A percentile compares a stretch with the other conserved stretches of the same genome.
phyloP scores from a whole-genome alignment of 1,140 invertebrate genomes.

The Drosophila nikananu region DNA sequence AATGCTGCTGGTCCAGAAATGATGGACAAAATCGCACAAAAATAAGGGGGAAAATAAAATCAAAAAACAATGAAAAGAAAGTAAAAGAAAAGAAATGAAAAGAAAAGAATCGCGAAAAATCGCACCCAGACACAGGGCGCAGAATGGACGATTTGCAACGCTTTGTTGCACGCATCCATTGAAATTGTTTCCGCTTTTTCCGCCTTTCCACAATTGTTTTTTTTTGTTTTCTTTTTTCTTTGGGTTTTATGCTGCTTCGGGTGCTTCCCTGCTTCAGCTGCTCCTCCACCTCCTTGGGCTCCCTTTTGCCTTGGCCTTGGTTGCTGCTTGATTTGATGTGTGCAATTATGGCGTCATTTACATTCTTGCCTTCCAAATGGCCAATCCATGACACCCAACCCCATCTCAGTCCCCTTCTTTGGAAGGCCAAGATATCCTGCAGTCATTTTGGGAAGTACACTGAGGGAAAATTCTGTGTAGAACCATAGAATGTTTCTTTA shows the following conservation, averaged over 20 bases:
- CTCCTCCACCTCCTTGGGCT: constrained; percentile 5
- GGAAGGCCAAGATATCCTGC: constrained; percentile 1
- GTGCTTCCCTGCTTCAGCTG: not conserved
- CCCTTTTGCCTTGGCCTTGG: not conserved
- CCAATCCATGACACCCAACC: constrained; percentile 40
- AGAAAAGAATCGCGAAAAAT: constrained; percentile 36
- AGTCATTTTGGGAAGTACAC: constrained; percentile 1
- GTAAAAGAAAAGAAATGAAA: constrained; percentile 12
- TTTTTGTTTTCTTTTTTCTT: constrained; percentile 12
- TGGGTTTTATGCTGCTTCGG: constrained; percentile 6
- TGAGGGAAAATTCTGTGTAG: too few species aligned
- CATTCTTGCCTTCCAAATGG: constrained; percentile 71
- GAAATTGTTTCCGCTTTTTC: constrained; percentile 38
- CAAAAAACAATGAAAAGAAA: not conserved
- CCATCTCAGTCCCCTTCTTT: not conserved
- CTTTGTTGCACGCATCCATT: constrained; percentile 73
- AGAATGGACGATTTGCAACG: constrained; percentile 67
- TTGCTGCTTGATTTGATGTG: constrained; percentile 68
- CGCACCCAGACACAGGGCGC: constrained; percentile 6
- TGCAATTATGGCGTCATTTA: constrained; percentile 83
- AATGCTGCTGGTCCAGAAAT: not conserved
- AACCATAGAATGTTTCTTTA: not conserved
- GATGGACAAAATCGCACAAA: constrained; percentile 13
- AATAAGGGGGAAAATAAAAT: constrained; percentile 1
- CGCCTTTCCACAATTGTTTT: constrained; percentile 44